These are phyloP conservation scores for Endotricha flammealis DNA, from an alignment of 2,888 invertebrate genomes.

Conservation along the genomic window DNA sequence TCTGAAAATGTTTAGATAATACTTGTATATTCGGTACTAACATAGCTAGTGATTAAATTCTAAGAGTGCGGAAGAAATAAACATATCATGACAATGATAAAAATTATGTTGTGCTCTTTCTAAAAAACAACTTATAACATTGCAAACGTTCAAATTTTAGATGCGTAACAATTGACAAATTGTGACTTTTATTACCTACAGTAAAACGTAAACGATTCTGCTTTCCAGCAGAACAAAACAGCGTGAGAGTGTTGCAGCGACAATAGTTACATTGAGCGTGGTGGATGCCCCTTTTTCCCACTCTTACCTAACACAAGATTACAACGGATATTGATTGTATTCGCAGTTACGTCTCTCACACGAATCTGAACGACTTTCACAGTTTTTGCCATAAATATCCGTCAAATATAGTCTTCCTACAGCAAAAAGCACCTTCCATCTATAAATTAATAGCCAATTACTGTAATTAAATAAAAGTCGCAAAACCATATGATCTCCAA, in stretches of 20 bases:
- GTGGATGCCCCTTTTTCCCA: constrained; percentile 51
- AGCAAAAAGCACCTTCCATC: not conserved
- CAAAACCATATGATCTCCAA: constrained; percentile 3
- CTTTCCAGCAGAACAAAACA: constrained; percentile 47
- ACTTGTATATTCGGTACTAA: no score
- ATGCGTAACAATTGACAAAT: no score
- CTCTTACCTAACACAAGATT: constrained; percentile 60
- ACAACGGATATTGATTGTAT: constrained; percentile 70
- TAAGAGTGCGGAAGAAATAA: no score
- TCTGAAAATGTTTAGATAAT: no score
- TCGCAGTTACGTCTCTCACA: constrained; percentile 48
- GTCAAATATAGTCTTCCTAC: constrained; percentile 13
- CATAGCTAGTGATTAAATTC: no score
- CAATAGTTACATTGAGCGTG: constrained; percentile 47
- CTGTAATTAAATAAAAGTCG: not conserved
- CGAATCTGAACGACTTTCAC: constrained; percentile 48
- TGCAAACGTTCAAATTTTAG: no score
- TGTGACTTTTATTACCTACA: constrained; percentile 4
- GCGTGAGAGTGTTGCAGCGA: constrained; percentile 48
- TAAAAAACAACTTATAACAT: no score
- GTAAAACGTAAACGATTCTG: constrained; percentile 9
- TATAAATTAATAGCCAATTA: not conserved
- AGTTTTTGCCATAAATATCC: constrained; percentile 39
- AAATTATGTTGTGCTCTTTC: no score
- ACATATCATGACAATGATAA: no score